Percentiles rank a stretch among this genome's conserved stretches.
These are phyloP conservation scores for Zonotrichia albicollis DNA, from an alignment of 2,797 vertebrate species.

Conservation along the genomic window DNA sequence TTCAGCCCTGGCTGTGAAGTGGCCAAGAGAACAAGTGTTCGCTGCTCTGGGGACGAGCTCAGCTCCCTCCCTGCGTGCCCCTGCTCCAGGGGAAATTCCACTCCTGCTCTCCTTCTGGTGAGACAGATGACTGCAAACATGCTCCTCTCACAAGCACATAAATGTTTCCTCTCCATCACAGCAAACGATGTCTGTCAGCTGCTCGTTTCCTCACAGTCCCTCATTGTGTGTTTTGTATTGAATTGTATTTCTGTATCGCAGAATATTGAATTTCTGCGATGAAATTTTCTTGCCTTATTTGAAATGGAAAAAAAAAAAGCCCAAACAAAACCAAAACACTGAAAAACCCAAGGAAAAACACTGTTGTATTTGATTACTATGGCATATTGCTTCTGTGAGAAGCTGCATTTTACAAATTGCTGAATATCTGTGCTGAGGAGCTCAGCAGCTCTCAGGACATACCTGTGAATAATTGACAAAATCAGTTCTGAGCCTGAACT, in stretches of 20 bases:
- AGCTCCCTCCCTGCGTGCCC: not conserved
- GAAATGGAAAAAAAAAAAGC: not conserved
- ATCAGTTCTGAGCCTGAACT: not conserved
- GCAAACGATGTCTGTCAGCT: slow-evolving; percentile 28
- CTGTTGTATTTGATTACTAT: not conserved
- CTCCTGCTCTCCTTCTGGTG: slow-evolving; percentile 32
- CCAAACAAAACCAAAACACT: not conserved
- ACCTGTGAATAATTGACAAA: not conserved
- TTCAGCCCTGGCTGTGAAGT: not conserved
- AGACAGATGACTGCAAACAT: slow-evolving; percentile 62
- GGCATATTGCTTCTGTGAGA: not conserved
- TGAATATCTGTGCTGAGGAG: not conserved
- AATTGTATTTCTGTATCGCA: not conserved
- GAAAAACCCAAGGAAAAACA: not conserved
- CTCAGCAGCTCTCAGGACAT: not conserved
- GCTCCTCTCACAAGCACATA: slow-evolving; percentile 33
- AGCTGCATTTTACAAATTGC: not conserved
- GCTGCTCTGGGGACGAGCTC: not conserved
- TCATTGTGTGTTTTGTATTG: not conserved
- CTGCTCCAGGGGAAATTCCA: slow-evolving; percentile 37
- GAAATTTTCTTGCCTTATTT: not conserved
- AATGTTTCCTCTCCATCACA: slow-evolving; percentile 40
- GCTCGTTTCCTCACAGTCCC: not conserved
- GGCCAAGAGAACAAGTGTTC: slow-evolving; percentile 2
- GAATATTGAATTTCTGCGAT: not conserved